phyloP scores from a whole-genome alignment of 2,113 vertebrate genomes.

The Ochotona princeps region DNA sequence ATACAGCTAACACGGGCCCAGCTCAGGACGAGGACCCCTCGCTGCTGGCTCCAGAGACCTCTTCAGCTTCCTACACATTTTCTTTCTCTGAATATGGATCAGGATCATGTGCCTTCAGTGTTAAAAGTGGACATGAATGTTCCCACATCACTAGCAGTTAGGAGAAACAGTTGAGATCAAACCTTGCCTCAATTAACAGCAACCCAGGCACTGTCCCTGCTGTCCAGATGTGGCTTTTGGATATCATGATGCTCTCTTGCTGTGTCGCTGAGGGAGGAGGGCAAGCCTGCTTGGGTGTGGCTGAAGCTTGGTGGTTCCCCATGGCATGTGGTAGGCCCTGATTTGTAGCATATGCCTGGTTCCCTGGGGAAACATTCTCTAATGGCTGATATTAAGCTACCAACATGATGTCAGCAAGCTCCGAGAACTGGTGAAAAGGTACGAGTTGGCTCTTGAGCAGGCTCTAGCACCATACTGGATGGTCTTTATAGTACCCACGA shows the following conservation, averaged over 20 bases:
- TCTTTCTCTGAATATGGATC: not conserved
- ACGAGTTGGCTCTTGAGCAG: not conserved
- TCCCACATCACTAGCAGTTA: not conserved
- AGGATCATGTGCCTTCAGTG: not conserved
- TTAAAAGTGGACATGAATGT: not conserved
- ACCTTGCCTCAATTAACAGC: not conserved
- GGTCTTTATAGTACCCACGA: too few species aligned
- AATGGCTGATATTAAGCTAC: not conserved
- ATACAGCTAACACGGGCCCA: too few species aligned
- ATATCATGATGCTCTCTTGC: not conserved
- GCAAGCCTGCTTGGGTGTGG: too few species aligned
- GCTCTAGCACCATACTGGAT: rapidly evolving
- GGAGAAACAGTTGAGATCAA: not conserved
- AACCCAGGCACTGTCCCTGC: not conserved
- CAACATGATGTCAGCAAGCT: too few species aligned
- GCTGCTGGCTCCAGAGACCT: not conserved
- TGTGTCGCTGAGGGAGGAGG: too few species aligned
- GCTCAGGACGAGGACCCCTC: not conserved
- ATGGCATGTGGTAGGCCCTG: too few species aligned
- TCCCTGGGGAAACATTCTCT: not conserved
- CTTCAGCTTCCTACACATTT: not conserved
- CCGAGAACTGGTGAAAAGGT: not conserved
- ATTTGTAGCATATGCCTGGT: not conserved
- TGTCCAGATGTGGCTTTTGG: not conserved
- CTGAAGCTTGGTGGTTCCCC: not conserved